Base-by-base conservation (phyloP, 2,888 invertebrate genomes). In the Smittia sp. region DNA sequence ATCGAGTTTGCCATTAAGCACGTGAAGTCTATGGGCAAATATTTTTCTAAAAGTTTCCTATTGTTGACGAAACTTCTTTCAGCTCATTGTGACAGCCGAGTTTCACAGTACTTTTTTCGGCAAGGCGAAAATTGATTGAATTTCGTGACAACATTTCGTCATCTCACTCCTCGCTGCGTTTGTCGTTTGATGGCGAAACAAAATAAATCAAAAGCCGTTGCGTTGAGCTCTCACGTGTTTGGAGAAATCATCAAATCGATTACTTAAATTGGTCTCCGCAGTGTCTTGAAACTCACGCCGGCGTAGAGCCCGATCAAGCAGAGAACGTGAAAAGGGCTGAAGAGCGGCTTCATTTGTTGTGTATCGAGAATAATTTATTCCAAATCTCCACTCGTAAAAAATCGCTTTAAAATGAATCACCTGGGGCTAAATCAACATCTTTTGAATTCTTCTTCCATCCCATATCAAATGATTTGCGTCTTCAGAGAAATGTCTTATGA, bases 341-440 rank as follows among this genome's bases (percentile, higher is more conserved):
- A 27, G 11, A 20, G 38, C 72, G 72, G 62, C 22, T 13, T 39
- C n/a, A 27, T 72, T 72, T 72, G 72, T 72, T 72, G 72, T 72
- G 22, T 58, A 62, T 62, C n/a, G 25, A 20, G 20, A 24, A 20
- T 54, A 54, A 72, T 70, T 72, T 72, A 62, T 72, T 62, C 72
- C 54, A 69, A 25, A 69, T 69, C 52, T 46, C 4, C 9, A 58
- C 54, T 72, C 39, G 62, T 72, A 72, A 72, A 70, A 72, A 72
- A 72, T 72, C 54, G 52, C 38, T 72, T 72, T 62, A 62, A 72
- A 72, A 72, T 72, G 72, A 72, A 72, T 72, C 72, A 24, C 72
- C 72, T 72, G 72, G 7, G 72, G 72, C 72, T 62, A 72, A 72
- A 72, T 72, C 52, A 72, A 72, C 72, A 72, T 54, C 72, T 63